Base-by-base conservation (phyloP, 1,140 invertebrate species). In the Heterodera schachtii region DNA sequence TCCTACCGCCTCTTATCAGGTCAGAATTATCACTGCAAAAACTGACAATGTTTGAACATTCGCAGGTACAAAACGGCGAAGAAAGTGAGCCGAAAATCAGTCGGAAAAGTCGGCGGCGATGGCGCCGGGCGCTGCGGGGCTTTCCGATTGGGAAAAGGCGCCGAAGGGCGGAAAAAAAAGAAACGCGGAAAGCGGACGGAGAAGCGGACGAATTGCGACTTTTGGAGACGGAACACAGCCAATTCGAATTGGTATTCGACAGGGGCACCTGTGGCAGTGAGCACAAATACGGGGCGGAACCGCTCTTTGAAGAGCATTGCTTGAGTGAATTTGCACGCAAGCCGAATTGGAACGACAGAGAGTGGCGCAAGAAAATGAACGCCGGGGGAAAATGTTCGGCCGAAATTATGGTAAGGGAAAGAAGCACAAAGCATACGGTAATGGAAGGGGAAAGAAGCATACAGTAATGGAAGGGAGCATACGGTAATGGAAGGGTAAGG, bases 301-400 rank as follows among this genome's bases (percentile, higher is more conserved):
- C 69, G 44, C 31, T 31, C 41, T 71, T n/a, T 71, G 69, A 71
- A 13, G 69, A 31, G 3, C 69, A 11, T n/a, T 71, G 69, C 21
- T 41, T 41, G 69, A 43, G 69, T 41, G 69, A 41, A 71, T 43
- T 71, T 46, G 69, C 69, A n/a, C 69, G 21, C 41, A 71, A 71
- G 19, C 41, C 69, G 31, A 41, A 71, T 46, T 71, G 69, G 69
- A 8, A 41, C 6, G 69, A 71, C 21, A 21, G 69, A 11, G 11
- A 71, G 69, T 71, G 69, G 69, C 69, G 69, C 1, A 71, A 46
- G 6, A 19, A 21, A 11, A 11, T 71, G 69, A 13, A 71, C 69
- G 21, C 1, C 31, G 41, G 43, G 3, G 11, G 44, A 1, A 71
- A 43, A 41, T 71, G 69, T 46, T 19, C n/a, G 9, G 6, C 69